Evolutionary conservation across 2,797 vertebrate species (phyloP), one percentile per base, ranked within the genome.

Genomic region (Acrocephalus scirpaceus): DNA sequence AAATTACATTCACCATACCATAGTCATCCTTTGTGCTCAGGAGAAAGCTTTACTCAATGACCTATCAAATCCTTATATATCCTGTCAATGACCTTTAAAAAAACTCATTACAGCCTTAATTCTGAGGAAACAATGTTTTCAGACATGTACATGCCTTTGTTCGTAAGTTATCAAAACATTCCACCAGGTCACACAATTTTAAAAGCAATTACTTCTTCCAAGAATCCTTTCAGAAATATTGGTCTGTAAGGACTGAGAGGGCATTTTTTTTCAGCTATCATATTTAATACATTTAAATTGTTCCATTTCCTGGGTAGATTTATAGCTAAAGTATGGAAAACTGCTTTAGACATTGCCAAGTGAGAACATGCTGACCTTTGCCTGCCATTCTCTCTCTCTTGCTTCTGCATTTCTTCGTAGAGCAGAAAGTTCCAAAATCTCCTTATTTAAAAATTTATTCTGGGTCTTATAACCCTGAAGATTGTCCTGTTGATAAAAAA

Each of bases 401-500:
- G 96, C 97, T 97, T 99, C 99, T 45, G 99, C 97, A 62, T 99
- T 99, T 97, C 99, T 98, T 94, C 99, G 98, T 53, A 99, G 97
- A 23, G 98, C 98, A 4, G 99, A 99, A 87, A 99, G 98, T 97
- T 99, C 99, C 97, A 99, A 97, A 94, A 99, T 99, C 96, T 99
- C 99, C 97, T 99, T 99, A 97, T 99, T 99, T 78, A 99, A 98
- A 95, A 99, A 99, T 86, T 98, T 99, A 97, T 99, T 99, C 97
- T 99, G 99, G 54, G 98, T 98, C 97, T 99, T 99, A 95, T 99
- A 99, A 56, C 99, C 99, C 89, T 99, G 99, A 78, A 99, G 98
- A 94, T 98, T 98, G 96, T 99, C 99, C 99, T 99, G 98, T 96
- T 97, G 91, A 88, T 45, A 66, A 80, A 45, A 61, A 78, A 58